Evolutionary conservation across 1,140 invertebrate genomes (phyloP), one percentile per base, ranked within the genome.

Genomic region (Stenopsyche tienmushanensis): DNA sequence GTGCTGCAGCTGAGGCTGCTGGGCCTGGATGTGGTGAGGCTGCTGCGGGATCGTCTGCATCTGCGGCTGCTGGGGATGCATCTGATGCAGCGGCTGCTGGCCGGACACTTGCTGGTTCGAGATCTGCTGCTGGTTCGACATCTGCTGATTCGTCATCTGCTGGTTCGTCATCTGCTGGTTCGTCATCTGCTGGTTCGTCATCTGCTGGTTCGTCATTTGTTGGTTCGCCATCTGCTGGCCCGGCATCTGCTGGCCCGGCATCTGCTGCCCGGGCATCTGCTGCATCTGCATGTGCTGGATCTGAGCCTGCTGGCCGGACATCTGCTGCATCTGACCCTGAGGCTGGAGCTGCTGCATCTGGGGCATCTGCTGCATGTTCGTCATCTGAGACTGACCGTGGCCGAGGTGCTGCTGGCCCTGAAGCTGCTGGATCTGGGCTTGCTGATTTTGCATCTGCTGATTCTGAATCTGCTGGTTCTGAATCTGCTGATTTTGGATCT

Each of bases 211-310:
- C 17, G 79, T 73, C 64, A 80, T 74, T 9, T 77, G 75, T 65
- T 81, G 79, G 75, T 80, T 80, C 65, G n/a, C n/a, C n/a, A n/a
- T n/a, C n/a, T n/a, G n/a, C 45, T 69, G 71, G 45, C 60, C 45
- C 66, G 65, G 18, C 29, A 50, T 25, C 57, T 78, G 78, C 15
- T 54, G 65, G 26, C 75, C 76, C 3, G 77, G 62, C 44, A 81
- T 79, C 75, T 64, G 60, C 57, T 74, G 73, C 41, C 80, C 78
- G 76, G 18, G 75, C 75, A 67, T 66, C 59, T 74, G 73, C 50
- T 81, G 80, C 64, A 79, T 80, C 17, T 80, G 73, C 64, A 80
- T 74, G 10, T 77, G 75, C 65, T 81, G 79, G 75, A 81, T 80
- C 65, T 80, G 78, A 3, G 75, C 74, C 69, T 80, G 76, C 55